Percentiles rank a stretch among this genome's conserved stretches.
phyloP scores from a whole-genome alignment of 2,888 invertebrate species.

The Nomada goodeniana region DNA sequence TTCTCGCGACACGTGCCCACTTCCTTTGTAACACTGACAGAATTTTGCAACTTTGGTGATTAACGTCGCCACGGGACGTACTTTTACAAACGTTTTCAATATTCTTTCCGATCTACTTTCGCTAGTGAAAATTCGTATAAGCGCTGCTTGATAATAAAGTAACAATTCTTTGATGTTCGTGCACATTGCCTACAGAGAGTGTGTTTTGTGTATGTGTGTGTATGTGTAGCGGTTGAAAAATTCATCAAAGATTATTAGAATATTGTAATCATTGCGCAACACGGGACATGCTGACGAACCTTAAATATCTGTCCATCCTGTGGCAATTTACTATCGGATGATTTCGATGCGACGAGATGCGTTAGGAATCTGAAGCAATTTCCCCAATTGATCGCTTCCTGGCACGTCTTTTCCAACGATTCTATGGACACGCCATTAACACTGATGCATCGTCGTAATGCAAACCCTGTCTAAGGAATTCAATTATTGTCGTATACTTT shows the following conservation, averaged over 20 bases:
- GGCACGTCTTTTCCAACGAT: constrained; percentile 72
- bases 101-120: constrained; percentile 65
- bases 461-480: constrained; percentile 73
- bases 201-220: not conserved
- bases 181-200: constrained; percentile 76
- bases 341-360: constrained; percentile 70
- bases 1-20: constrained; percentile 74
- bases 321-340: constrained; percentile 71
- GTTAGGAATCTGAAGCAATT: constrained; percentile 79
- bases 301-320: constrained; percentile 80
- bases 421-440: constrained; percentile 73
- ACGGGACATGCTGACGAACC: constrained; percentile 51
- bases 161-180: constrained; percentile 80
- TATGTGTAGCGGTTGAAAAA: too few species aligned
- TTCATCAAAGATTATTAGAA: too few species aligned
- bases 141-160: constrained; percentile 78
- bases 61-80: constrained; percentile 76
- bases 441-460: constrained; percentile 71
- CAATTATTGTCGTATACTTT: not conserved
- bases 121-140: constrained; percentile 72
- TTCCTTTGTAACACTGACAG: constrained; percentile 75
- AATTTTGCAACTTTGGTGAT: constrained; percentile 78
- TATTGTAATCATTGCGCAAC: too few species aligned
- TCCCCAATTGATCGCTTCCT: constrained; percentile 78
- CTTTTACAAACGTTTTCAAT: constrained; percentile 70